Evolutionary conservation across 2,797 vertebrate species (phyloP).

Genomic region (Myotis planiceps): DNA sequence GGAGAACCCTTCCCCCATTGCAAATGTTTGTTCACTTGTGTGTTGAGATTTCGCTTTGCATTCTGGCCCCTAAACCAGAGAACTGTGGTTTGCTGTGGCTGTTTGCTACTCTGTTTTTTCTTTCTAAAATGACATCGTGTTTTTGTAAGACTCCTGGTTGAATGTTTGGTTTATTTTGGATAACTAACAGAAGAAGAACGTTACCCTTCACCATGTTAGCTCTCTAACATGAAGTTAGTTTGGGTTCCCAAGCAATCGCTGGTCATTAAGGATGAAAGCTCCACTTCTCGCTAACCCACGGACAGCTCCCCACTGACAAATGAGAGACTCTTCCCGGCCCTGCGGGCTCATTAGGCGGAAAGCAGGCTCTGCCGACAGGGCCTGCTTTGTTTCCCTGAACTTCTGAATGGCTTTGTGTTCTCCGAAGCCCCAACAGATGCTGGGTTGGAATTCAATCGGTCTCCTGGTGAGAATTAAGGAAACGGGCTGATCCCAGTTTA

Average conservation of each 20-base stretch:
- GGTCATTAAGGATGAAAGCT: conserved; percentile 53
- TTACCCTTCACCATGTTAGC: background rate
- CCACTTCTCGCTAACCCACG: background rate
- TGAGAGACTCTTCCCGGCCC: conserved; percentile 78
- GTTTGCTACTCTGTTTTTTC: background rate
- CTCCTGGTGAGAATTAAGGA: conserved; percentile 81
- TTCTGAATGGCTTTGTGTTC: conserved; percentile 86
- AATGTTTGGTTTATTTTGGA: background rate
- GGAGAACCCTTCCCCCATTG: background rate
- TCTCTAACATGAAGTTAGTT: background rate
- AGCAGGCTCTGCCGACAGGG: conserved; percentile 79
- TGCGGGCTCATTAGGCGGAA: conserved; percentile 80
- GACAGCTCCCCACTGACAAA: conserved; percentile 75
- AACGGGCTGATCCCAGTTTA: conserved; percentile 64
- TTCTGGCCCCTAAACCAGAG: background rate
- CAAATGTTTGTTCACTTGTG: background rate
- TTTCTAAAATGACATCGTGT: conserved; percentile 13
- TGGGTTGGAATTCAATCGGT: conserved; percentile 80
- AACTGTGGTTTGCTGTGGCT: background rate
- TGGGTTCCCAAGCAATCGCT: conserved; percentile 49
- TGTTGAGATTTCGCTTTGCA: background rate
- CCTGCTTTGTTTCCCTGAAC: conserved; percentile 81
- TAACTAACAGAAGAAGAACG: conserved; percentile 8
- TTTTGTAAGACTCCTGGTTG: background rate
- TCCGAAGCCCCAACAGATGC: conserved; percentile 83